Percentiles rank a stretch among this genome's conserved stretches.
These are phyloP conservation scores for Oasisia sp. DNA, from an alignment of 2,888 invertebrate species.

Conservation along the genomic window DNA sequence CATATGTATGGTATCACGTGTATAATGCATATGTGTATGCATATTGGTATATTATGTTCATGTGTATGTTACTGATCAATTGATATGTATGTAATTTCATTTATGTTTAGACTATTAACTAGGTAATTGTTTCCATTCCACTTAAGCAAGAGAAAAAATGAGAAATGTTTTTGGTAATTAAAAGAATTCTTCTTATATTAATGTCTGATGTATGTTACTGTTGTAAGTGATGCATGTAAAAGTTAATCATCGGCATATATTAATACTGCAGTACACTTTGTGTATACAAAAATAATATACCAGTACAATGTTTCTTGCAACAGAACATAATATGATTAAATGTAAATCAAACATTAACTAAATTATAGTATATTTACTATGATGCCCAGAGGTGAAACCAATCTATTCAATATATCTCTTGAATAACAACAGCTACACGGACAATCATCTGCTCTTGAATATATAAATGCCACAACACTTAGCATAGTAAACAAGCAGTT, in stretches of 20 bases:
- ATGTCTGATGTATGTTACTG: neutral
- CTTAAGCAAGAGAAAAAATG: neutral
- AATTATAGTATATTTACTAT: neutral
- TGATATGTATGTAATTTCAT: neutral
- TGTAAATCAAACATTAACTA: neutral
- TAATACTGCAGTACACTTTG: conserved; percentile 17
- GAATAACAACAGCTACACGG: neutral
- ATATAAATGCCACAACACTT: neutral
- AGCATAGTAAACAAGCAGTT: neutral
- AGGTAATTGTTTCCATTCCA: neutral
- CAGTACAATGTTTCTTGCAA: neutral
- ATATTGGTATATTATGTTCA: neutral
- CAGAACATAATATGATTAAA: neutral
- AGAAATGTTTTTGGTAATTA: neutral
- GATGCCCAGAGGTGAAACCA: neutral
- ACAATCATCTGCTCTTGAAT: neutral
- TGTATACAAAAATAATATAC: neutral
- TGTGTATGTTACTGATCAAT: too few relatives aligned
- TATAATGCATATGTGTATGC: neutral
- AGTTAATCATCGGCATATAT: neutral
- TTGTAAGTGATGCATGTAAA: neutral
- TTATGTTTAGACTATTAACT: neutral
- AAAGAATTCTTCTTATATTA: too few relatives aligned
- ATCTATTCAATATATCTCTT: neutral
- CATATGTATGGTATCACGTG: neutral